phyloP scores from a whole-genome alignment of 2,888 invertebrate genomes.

The Elegia similella region DNA sequence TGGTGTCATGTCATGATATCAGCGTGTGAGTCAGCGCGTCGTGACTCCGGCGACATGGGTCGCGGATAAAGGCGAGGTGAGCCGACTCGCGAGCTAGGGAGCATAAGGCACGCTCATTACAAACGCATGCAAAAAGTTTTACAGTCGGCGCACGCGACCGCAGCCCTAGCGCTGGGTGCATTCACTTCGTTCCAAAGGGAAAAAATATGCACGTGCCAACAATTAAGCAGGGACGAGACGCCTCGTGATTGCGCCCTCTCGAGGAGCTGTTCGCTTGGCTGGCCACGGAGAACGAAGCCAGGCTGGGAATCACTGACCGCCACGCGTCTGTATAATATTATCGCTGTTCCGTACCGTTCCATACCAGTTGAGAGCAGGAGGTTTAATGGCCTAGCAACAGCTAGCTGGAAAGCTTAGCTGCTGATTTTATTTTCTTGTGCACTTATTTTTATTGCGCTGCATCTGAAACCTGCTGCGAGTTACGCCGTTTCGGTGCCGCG shows the following conservation, averaged over 20 bases:
- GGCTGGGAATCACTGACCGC: constrained; percentile 57
- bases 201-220: constrained; percentile 74
- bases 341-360: constrained; percentile 51
- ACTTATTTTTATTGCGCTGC: constrained; percentile 52
- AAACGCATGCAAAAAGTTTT: constrained; percentile 56
- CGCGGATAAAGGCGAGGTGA: constrained; percentile 51
- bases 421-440: constrained; percentile 41
- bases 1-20: constrained; percentile 64
- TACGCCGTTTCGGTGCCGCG: constrained; percentile 44
- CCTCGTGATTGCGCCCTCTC: constrained; percentile 48
- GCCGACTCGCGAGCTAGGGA: constrained; percentile 54
- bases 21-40: constrained; percentile 62
- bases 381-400: constrained; percentile 53
- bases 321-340: constrained; percentile 56
- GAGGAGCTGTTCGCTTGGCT: constrained; percentile 54
- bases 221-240: constrained; percentile 65
- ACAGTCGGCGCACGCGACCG: constrained; percentile 58
- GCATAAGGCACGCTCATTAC: constrained; percentile 60
- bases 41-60: constrained; percentile 51
- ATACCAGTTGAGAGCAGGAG: constrained; percentile 46
- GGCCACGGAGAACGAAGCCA: constrained; percentile 58
- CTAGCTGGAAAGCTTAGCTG: constrained; percentile 36
- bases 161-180: constrained; percentile 54
- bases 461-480: constrained; percentile 51
- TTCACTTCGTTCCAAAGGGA: constrained; percentile 51